Conservation (phyloP, 2,113 vertebrate species). For the Leptosomus discolor region DNA sequence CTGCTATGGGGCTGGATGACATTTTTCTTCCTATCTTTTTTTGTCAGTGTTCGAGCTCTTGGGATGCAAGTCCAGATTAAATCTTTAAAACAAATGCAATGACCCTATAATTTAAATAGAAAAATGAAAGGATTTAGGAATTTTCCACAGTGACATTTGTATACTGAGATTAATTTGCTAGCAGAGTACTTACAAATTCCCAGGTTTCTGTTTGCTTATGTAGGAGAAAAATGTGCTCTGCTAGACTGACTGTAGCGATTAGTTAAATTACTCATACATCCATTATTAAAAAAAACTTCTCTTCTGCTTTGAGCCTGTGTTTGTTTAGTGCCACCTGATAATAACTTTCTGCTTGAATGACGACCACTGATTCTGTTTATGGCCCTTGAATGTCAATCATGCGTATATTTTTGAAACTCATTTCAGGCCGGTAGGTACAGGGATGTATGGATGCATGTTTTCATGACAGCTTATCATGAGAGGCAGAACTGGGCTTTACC, state of each 20-base stretch:
- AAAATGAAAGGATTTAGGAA: constrained; percentile 20
- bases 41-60: neutral
- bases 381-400: neutral
- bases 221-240: neutral
- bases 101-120: neutral
- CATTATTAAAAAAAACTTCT: neutral
- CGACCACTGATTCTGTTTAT: constrained; percentile 9
- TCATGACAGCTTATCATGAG: accelerated
- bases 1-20: neutral
- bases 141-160: constrained; percentile 50
- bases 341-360: constrained; percentile 44
- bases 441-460: accelerated
- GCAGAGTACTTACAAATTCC: neutral
- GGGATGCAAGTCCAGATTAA: neutral
- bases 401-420: neutral
- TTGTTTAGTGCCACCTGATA: constrained; percentile 12
- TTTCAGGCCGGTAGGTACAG: neutral
- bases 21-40: neutral
- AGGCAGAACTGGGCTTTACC: neutral
- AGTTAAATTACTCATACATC: constrained; percentile 59
- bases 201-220: constrained; percentile 54
- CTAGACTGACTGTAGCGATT: neutral
- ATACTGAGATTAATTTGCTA: constrained; percentile 46
- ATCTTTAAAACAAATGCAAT: neutral
- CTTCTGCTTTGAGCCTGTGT: constrained; percentile 10